phyloP scores from a whole-genome alignment of 2,888 invertebrate species.

The Latrodectus hesperus region DNA sequence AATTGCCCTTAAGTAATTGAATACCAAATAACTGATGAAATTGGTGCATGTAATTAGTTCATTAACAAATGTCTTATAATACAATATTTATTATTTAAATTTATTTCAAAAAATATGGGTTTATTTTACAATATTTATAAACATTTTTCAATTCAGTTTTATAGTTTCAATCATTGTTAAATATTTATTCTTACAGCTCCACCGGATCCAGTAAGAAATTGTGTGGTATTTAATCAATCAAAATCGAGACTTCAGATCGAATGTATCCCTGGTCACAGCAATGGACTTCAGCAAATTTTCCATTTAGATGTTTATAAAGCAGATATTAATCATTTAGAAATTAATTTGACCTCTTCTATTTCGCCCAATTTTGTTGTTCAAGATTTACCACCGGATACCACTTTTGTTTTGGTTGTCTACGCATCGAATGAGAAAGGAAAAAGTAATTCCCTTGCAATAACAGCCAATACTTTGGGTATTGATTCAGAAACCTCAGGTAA shows the following conservation, averaged over 20 bases:
- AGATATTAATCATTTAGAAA: constrained; percentile 81
- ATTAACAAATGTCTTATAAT: no score
- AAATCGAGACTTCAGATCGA: constrained; percentile 87
- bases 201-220: constrained; percentile 93
- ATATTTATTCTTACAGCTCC: constrained; percentile 80
- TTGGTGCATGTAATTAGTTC: no score
- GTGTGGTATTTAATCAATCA: constrained; percentile 89
- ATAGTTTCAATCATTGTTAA: no score
- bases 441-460: constrained; percentile 86
- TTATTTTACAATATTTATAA: no score
- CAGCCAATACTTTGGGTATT: constrained; percentile 80
- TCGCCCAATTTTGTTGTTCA: constrained; percentile 84
- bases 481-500: constrained; percentile 43
- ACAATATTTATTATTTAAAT: no score
- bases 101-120: no score
- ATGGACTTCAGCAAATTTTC: constrained; percentile 90
- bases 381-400: constrained; percentile 83
- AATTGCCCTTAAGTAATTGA: no score
- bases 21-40: no score
- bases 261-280: constrained; percentile 91
- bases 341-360: constrained; percentile 82
- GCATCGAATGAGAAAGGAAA: constrained; percentile 89
- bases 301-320: constrained; percentile 83
- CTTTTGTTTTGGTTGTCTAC: constrained; percentile 85
- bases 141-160: no score